Evolutionary conservation across 92 coral and sea anemone genomes (phyloP).

Genomic region (Phymanthus crucifer): DNA sequence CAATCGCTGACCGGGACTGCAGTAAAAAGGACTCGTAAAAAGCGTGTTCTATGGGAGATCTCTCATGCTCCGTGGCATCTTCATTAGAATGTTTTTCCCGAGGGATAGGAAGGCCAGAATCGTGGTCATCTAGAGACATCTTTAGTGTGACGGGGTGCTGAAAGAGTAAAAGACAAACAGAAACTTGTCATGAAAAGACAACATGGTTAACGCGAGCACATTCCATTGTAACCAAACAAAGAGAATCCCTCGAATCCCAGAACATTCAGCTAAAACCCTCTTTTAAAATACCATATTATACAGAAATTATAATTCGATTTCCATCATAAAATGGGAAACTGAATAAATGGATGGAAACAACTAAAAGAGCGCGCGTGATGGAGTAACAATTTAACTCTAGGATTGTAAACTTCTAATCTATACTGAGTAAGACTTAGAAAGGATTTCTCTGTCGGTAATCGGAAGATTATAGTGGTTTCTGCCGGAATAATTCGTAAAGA

Average conservation of each 20-base stretch:
- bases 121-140: not conserved
- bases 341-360: not conserved
- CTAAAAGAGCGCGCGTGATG: not conserved
- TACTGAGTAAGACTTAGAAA: too few species aligned
- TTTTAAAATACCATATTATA: not conserved
- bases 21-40: constrained; percentile 91
- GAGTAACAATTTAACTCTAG: not conserved
- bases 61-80: constrained; percentile 69
- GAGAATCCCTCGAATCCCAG: not conserved
- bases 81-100: constrained; percentile 6
- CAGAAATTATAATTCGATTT: not conserved
- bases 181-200: not conserved
- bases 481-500: too few species aligned
- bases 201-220: not conserved
- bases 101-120: not conserved
- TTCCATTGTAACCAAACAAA: not conserved
- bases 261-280: not conserved
- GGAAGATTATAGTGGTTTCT: too few species aligned
- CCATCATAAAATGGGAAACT: not conserved
- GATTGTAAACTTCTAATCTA: not conserved
- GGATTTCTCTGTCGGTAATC: too few species aligned
- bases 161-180: not conserved
- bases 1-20: constrained; percentile 92
- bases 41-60: constrained; percentile 89
- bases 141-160: not conserved